Base-by-base conservation (phyloP, 2,888 invertebrate species). In the Stenoptilia bipunctidactyla region DNA sequence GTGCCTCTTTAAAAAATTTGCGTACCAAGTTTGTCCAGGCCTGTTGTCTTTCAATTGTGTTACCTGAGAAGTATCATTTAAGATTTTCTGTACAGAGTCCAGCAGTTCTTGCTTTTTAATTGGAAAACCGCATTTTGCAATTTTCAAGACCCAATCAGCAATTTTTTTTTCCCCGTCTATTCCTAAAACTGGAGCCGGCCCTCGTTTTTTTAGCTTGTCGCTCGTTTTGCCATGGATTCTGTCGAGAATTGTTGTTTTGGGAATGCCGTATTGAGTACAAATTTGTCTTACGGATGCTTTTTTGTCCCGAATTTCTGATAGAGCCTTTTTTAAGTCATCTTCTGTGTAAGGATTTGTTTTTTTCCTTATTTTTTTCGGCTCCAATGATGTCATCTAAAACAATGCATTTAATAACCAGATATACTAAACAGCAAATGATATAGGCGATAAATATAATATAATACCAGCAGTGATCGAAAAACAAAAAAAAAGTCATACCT, bases 161-260 rank as follows among this genome's bases (percentile, higher is more conserved):
- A 41, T 37, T 47, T 47, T 41, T n/a, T 51, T 44, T 33, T 48
- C 49, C 14, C 48, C 46, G 36, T 40, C 34, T 27, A 34, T 15
- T n/a, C 39, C 44, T 27, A 52, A 34, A 8, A 41, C 30, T 34
- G 48, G 51, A 13, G 41, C 41, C 15, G 50, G 51, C 13, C 51
- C 50, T 14, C 41, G 40, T 43, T 46, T 50, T 42, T 33, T 35
- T 30, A 15, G 13, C 15, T 35, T 25, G 20, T 44, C 45, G 27
- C 38, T 4, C 13, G 20, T 36, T 46, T 39, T 48, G 12, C 35
- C 34, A 13, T 15, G 2, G n/a, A 45, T 33, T 12, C 41, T 2
- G 9, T 47, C 45, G 39, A 42, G 40, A 30, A 38, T n/a, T n/a
- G 41, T 44, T 25, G 38, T 36, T 39, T 37, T 36, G 12, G 44